Evolutionary conservation across 2,797 vertebrate species (phyloP).

Genomic region (Mus caroli): DNA sequence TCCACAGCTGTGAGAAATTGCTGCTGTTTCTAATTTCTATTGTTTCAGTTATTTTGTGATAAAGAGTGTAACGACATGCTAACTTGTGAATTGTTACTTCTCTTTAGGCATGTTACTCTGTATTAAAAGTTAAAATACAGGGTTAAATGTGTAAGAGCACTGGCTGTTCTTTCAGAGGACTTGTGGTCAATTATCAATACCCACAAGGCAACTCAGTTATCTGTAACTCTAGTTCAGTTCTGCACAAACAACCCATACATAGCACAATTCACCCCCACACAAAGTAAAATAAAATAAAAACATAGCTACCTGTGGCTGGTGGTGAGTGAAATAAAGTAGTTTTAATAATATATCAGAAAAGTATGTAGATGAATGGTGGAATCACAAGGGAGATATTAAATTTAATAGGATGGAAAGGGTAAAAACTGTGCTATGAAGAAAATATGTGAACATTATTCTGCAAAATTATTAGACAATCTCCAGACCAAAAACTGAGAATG

Average conservation of each 20-base stretch:
- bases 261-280: neutral
- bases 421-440: neutral
- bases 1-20: neutral
- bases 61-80: too few species aligned
- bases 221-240: neutral
- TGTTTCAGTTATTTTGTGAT: neutral
- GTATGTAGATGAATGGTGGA: rapidly evolving
- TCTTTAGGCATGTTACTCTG: neutral
- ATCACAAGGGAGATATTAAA: neutral
- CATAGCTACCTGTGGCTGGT: neutral
- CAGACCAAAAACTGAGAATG: neutral
- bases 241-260: neutral
- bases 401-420: neutral
- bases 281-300: neutral
- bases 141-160: neutral
- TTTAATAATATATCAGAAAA: neutral
- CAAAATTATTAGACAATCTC: neutral
- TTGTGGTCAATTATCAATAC: neutral
- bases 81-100: neutral
- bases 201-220: neutral
- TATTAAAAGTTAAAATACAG: neutral
- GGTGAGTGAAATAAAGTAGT: neutral
- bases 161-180: neutral
- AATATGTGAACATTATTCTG: neutral
- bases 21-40: neutral